These are phyloP conservation scores for Phaenicophaeus curvirostris DNA, from an alignment of 2,797 vertebrate species.

Conservation along the genomic window DNA sequence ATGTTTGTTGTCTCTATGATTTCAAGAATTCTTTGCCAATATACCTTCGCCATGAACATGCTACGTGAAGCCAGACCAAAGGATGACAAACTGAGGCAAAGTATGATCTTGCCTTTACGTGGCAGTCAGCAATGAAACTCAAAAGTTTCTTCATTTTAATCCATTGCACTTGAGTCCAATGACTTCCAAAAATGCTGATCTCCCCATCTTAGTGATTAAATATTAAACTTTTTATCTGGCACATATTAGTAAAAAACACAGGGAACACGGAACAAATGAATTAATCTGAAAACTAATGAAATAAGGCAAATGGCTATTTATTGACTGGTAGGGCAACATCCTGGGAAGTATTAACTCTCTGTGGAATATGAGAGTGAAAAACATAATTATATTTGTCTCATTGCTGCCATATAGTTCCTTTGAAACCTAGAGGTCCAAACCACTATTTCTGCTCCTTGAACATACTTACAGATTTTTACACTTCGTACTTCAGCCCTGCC, in stretches of 20 bases:
- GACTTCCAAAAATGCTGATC: neutral
- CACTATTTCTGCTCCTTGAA: neutral
- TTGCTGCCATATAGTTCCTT: neutral
- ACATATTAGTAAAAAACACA: neutral
- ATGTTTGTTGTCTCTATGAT: neutral
- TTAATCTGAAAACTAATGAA: neutral
- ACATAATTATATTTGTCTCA: neutral
- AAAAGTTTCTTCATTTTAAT: neutral
- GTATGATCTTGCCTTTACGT: neutral
- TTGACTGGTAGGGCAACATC: neutral
- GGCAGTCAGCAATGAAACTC: neutral
- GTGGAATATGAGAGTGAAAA: neutral
- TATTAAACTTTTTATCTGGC: neutral
- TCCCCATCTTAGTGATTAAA: neutral
- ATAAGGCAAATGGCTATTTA: neutral
- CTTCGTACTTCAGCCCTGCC: neutral
- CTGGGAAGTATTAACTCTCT: neutral
- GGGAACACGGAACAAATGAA: neutral
- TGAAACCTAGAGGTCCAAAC: neutral
- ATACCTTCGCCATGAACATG: neutral
- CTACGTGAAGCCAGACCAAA: neutral
- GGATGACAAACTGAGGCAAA: neutral
- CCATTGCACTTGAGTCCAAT: neutral
- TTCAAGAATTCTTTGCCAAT: slow-evolving; percentile 23
- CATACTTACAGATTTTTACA: neutral